Evolutionary conservation across 2,113 vertebrate species (phyloP).

Genomic region (Arizona elegans): DNA sequence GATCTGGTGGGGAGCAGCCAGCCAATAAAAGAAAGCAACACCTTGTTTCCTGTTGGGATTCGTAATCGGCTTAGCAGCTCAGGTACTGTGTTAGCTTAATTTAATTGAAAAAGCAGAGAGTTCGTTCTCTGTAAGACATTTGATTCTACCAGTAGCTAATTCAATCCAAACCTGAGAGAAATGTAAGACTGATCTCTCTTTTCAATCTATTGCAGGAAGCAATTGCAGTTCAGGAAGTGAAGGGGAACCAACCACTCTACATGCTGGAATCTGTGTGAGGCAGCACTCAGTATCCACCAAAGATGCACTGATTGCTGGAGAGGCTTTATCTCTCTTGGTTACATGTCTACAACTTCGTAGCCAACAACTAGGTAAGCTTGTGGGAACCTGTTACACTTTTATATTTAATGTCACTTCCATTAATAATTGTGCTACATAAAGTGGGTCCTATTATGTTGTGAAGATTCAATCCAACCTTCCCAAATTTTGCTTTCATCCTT

Average conservation of each 20-base stretch:
- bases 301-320: slow-evolving; percentile 92
- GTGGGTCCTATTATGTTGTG: background rate
- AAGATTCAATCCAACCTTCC: background rate
- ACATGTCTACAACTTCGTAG: slow-evolving; percentile 95
- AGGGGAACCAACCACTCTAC: slow-evolving; percentile 85
- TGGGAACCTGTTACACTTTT: background rate
- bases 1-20: slow-evolving; percentile 96
- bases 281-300: slow-evolving; percentile 93
- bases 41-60: slow-evolving; percentile 85
- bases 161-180: background rate
- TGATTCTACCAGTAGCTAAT: background rate
- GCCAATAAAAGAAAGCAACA: slow-evolving; percentile 91
- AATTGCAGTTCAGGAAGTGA: slow-evolving; percentile 98
- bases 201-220: slow-evolving; percentile 77
- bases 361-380: slow-evolving; percentile 91
- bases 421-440: background rate
- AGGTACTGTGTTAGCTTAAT: slow-evolving; percentile 68
- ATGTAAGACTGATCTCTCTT: slow-evolving; percentile 20
- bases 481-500: background rate
- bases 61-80: slow-evolving; percentile 96
- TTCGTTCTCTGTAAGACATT: background rate
- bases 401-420: background rate
- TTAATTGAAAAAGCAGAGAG: background rate
- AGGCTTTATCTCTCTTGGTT: slow-evolving; percentile 93
- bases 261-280: slow-evolving; percentile 93